Evolutionary conservation across 2,797 vertebrate genomes (phyloP), one percentile per base, ranked within the genome.

Genomic region (Geotrypetes seraphini): DNA sequence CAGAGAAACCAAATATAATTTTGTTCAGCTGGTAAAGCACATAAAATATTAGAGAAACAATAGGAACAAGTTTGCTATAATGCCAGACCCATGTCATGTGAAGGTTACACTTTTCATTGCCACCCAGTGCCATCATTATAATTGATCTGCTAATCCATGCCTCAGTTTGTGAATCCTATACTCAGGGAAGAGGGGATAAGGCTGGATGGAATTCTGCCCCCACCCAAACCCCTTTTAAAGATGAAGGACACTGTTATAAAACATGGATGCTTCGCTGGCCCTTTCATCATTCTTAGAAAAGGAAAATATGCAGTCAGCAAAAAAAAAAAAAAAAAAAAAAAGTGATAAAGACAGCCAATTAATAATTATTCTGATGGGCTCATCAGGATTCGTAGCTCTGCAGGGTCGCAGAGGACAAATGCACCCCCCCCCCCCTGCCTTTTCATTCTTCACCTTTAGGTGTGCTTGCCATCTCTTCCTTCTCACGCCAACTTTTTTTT

Each of bases 381-480:
- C 61, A 43, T 49, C 40, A 48, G 59, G 64, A 60, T 63, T 63
- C 36, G 33, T 26, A 56, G 25, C 18, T 28, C 34, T 25, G 33
- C 38, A 43, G 59, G n/a, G 61, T 80, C 68, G 68, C 46, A 75
- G 31, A 80, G 77, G 68, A 78, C 73, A 74, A 69, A 60, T 19
- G 27, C 51, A 64, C 80, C 57, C 80, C 71, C 71, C n/a, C 3
- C 73, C 69, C 80, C 71, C 71, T n/a, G n/a, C 3, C 73, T 69
- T 60, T 55, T 33, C 55, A 69, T 84, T 83, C 80, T 84, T 73
- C 71, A 79, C 60, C 50, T 66, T 36, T 59, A 57, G 49, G 48
- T 53, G 58, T 48, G 50, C 26, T 36, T 16, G 33, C 43, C 22
- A 11, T 34, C 45, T 40, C 60, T 55, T 43, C 20, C 14, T 22